Evolutionary conservation across 2,113 vertebrate species (phyloP), one percentile per base, ranked within the genome.

Genomic region (Dicaeum eximium): DNA sequence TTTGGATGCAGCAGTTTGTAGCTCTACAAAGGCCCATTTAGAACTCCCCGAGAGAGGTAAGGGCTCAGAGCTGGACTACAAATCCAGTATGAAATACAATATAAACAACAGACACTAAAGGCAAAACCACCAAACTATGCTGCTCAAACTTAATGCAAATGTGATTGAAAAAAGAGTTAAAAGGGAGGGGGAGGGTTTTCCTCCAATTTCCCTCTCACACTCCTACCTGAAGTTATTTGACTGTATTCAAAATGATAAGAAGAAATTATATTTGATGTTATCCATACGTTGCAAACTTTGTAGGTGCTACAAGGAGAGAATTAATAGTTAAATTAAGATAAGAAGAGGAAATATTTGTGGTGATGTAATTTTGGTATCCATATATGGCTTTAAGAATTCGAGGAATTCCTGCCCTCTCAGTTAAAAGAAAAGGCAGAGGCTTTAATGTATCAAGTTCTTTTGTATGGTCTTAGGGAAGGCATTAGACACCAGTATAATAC

Each of bases 251-350:
- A 74, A 78, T 1, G 0, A 2, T 9, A 74, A 11, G 16, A 2
- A 73, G n/a, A 47, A 53, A 62, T 19, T 9, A 21, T 13, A 75
- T 67, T 30, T 91, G 35, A 31, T 60, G 19, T 37, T 40, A 87
- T 37, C 9, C 15, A 15, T 11, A 37, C 18, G 40, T 4, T 65
- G n/a, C 28, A 90, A 90, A 67, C 33, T 60, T 25, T 20, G 15
- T 17, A 75, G 0, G 0, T n/a, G 25, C 14, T n/a, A 58, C 33
- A 25, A 6, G 31, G 2, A 9, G 15, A 12, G 31, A 57, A 85
- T 14, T 42, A 78, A 78, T 25, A 73, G 57, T 44, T 88, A 65
- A 80, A 64, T 37, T 13, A 45, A 56, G 65, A 48, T 10, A 50
- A 75, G 58, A 47, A 87, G 47, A 9, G 30, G 35, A 80, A 82